Base-by-base conservation (phyloP, 2,113 vertebrate species). In the Carettochelys insculpta region DNA sequence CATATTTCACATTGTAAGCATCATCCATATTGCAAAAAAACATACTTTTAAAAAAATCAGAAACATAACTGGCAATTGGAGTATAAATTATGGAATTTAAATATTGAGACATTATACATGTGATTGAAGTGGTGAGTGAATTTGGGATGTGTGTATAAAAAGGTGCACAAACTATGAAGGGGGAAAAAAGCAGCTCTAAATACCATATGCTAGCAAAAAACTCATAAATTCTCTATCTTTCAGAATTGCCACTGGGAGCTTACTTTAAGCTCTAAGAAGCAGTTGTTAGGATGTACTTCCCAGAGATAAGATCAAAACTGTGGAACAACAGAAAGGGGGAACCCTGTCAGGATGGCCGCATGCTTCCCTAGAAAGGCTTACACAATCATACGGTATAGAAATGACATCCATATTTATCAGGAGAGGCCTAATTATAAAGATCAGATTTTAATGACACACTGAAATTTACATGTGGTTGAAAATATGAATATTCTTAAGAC, bases 351-450 rank as follows among this genome's bases (percentile, higher is more conserved):
- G 87, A 87, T 88, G 93, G 86, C 90, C 96, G 83, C 61, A 68
- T 86, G 65, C 92, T 94, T 97, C 97, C 97, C 94, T 52, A 22
- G 97, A 96, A 95, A 95, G 91, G 82, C 90, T 94, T 82, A 75
- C 58, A 22, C 71, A 93, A 94, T 97, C 89, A 56, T 93, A 96
- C 90, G 50, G 94, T 96, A 95, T 92, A 88, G 95, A 97, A 97
- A 94, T 95, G 93, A 96, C 97, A 97, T 96, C 97, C 96, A 95
- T 97, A 97, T 96, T 96, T 97, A 97, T 97, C 98, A 98, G 96
- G 94, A 97, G 96, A 97, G 96, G 95, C 97, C 98, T 98, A 98
- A 98, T 98, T 98, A 98, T 96, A 97, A 97, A 98, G 96, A 97
- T 95, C 87, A 76, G 95, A 98, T 98, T 97, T 97, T 98, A 98